Base-by-base conservation (phyloP, 2,113 vertebrate genomes). In the Aythya baeri region DNA sequence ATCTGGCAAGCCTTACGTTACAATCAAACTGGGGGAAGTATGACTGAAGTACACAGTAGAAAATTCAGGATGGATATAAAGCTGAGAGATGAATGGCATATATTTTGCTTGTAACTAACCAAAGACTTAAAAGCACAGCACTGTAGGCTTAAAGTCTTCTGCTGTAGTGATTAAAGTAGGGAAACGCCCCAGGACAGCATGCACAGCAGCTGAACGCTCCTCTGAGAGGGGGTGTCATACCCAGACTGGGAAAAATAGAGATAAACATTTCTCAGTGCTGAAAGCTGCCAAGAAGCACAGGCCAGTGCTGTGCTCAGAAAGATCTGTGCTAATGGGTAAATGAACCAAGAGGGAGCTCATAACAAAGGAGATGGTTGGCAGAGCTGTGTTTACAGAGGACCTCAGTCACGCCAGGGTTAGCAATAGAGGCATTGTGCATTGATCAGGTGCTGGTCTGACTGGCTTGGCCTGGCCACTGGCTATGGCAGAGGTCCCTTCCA, bases 231-330 rank as follows among this genome's bases (percentile, higher is more conserved):
- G 83, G 52, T 87, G 95, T 46, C 81, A 95, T 81, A 97, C 97
- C 94, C 65, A 55, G 31, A 96, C 36, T 7, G 92, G 94, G 46
- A 93, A 96, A 54, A 97, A 77, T 59, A 96, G 78, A 3, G 88
- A 95, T 18, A 96, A 87, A 87, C 93, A 95, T 57, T 97, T 89
- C 85, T 97, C 93, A 77, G 76, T 8, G 0, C 88, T 96, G 20
- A 97, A 97, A 73, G 91, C 95, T 3, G 96, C 96, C 80, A 96
- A 91, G 65, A 98, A 96, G 20, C 95, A 96, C 89, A 98, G 86
- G 57, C 96, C 88, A 2, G 73, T 91, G 74, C 96, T 95, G 68
- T 95, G 91, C 32, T 97, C 95, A 68, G 94, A 97, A n/a, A 93
- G 87, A 13, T 93, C 78, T 0, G 87, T 97, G 46, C 84, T 87